These are phyloP conservation scores for Cinara cedri DNA, from an alignment of 2,888 invertebrate species.

Conservation along the genomic window DNA sequence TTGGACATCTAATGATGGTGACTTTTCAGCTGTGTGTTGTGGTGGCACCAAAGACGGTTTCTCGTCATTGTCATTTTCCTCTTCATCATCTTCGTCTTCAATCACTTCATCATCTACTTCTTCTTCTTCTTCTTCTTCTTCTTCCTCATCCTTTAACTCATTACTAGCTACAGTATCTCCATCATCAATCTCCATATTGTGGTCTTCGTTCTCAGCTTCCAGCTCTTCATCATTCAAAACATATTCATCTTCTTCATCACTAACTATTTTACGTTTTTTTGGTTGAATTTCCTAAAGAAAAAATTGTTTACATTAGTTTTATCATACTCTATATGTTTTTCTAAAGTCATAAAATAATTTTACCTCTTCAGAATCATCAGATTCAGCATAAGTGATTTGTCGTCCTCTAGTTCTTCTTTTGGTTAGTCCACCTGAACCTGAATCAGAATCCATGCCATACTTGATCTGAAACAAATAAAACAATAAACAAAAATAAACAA, in stretches of 20 bases:
- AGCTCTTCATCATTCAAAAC: conserved; percentile 61
- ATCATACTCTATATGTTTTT: neutral
- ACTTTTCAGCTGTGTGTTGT: conserved; percentile 61
- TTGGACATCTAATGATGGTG: conserved; percentile 58
- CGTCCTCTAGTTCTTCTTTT: conserved; percentile 75
- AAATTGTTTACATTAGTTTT: neutral
- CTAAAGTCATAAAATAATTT: conserved; percentile 60
- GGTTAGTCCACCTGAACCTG: conserved; percentile 67
- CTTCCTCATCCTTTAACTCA: conserved; percentile 59
- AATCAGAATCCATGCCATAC: conserved; percentile 62
- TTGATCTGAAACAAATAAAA: conserved; percentile 57
- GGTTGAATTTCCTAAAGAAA: conserved; percentile 62
- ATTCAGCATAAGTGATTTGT: conserved; percentile 78
- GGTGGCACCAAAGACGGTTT: conserved; percentile 60
- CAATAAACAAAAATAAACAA: no score
- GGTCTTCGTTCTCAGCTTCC: conserved; percentile 61
- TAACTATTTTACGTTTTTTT: conserved; percentile 61
- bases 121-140: conserved; percentile 65
- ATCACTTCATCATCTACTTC: neutral
- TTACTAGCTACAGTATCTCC: conserved; percentile 59
- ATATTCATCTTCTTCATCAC: conserved; percentile 61
- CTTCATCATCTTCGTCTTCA: neutral
- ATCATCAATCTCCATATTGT: conserved; percentile 60
- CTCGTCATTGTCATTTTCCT: neutral
- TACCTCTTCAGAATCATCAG: conserved; percentile 75